Conservation (phyloP, 1,140 invertebrate genomes). For the Drosophila tani region DNA sequence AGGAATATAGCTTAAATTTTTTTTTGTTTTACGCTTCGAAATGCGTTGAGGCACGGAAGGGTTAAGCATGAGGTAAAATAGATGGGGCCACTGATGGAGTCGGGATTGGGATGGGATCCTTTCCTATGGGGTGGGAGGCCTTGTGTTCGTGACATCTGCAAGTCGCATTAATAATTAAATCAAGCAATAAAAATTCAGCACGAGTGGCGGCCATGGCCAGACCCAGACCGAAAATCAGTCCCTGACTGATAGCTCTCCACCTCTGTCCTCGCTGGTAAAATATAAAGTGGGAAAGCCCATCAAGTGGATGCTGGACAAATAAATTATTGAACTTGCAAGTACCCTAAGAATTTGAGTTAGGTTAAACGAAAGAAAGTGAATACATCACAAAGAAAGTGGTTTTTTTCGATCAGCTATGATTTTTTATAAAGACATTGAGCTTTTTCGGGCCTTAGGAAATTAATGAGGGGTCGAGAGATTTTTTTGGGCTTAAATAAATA, state of each 20-base stretch:
- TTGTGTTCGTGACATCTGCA: conserved; percentile 80
- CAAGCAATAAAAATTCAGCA: conserved; percentile 83
- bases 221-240: conserved; percentile 27
- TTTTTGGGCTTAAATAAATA: too few relatives aligned
- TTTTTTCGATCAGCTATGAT: too few relatives aligned
- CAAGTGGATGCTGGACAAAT: conserved; percentile 11
- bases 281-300: neutral
- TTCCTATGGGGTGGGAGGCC: conserved; percentile 12
- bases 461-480: too few relatives aligned
- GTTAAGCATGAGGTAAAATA: conserved; percentile 64
- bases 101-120: conserved; percentile 16
- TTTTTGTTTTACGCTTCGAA: conserved; percentile 74
- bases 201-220: conserved; percentile 57
- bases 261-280: neutral
- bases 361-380: neutral
- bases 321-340: conserved; percentile 7
- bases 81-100: conserved; percentile 28
- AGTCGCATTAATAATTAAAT: conserved; percentile 83
- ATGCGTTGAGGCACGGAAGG: conserved; percentile 70
- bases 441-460: too few relatives aligned
- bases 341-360: conserved; percentile 3
- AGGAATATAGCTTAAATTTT: conserved; percentile 30
- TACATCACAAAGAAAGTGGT: too few relatives aligned
- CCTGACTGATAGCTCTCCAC: conserved; percentile 25
- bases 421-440: neutral